These are phyloP conservation scores for Crax fasciolata DNA, from an alignment of 2,797 vertebrate genomes.

Conservation along the genomic window DNA sequence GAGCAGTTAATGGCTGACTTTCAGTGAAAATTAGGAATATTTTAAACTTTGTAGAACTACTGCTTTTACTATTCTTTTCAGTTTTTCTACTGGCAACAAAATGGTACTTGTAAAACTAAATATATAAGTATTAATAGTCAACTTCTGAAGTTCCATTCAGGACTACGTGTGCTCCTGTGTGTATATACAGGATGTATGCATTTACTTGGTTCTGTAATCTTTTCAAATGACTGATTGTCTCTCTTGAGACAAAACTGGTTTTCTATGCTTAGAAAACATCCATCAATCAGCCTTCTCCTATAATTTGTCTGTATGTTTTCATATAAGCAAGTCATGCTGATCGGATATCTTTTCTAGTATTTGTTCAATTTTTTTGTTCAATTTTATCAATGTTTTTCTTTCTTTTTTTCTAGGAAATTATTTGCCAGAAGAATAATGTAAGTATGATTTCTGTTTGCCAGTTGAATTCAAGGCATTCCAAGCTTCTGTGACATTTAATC, in stretches of 20 bases:
- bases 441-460: slow-evolving; percentile 82
- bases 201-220: not conserved
- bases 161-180: not conserved
- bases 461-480: slow-evolving; percentile 15
- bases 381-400: not conserved
- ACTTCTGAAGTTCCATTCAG: not conserved
- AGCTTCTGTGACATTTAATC: not conserved
- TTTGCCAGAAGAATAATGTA: slow-evolving; percentile 99
- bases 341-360: not conserved
- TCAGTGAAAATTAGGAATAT: not conserved
- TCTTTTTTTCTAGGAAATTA: slow-evolving; percentile 90
- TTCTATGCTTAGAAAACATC: not conserved
- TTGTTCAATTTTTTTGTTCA: not conserved
- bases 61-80: not conserved
- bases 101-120: not conserved
- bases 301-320: not conserved
- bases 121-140: not conserved
- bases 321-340: not conserved
- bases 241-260: not conserved
- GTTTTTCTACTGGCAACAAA: not conserved
- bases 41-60: not conserved
- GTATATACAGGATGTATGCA: not conserved
- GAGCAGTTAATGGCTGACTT: not conserved
- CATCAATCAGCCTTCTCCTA: not conserved
- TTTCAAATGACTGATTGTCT: not conserved